Evolutionary conservation across 2,113 vertebrate genomes (phyloP).

Genomic region (Tupaia tana): DNA sequence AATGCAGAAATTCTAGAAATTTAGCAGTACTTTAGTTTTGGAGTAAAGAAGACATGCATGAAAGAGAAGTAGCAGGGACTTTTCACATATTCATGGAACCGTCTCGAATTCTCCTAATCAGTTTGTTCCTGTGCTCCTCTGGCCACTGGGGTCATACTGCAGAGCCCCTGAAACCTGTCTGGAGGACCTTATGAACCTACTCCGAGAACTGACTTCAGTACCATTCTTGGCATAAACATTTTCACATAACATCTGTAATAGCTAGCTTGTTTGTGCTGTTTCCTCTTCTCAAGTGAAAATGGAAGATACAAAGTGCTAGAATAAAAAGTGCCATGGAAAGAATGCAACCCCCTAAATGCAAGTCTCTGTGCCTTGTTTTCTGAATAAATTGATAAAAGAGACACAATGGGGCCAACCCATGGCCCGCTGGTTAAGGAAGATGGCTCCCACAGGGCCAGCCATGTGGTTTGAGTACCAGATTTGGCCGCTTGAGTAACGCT

Average conservation of each 20-base stretch:
- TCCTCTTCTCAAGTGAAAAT: slow-evolving; percentile 9
- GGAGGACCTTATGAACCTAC: background rate
- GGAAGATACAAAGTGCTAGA: background rate
- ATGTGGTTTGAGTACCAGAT: too few relatives aligned
- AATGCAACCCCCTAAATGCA: background rate
- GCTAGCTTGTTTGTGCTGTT: background rate
- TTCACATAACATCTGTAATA: background rate
- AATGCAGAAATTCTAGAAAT: background rate
- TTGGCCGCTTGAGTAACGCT: too few relatives aligned
- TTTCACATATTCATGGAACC: background rate
- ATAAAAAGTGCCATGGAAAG: background rate
- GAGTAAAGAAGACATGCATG: background rate
- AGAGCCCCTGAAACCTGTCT: background rate
- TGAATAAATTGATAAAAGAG: background rate
- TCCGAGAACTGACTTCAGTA: background rate
- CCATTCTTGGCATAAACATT: background rate
- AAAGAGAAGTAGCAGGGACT: background rate
- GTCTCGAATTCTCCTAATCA: background rate
- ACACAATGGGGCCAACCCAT: background rate
- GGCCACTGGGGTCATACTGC: background rate
- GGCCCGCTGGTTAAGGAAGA: too few relatives aligned
- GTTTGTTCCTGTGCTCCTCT: background rate
- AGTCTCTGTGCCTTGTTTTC: background rate
- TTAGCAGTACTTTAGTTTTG: background rate
- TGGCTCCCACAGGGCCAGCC: too few relatives aligned